phyloP scores from a whole-genome alignment of 1,140 invertebrate species.

The Pissodes strobi region DNA sequence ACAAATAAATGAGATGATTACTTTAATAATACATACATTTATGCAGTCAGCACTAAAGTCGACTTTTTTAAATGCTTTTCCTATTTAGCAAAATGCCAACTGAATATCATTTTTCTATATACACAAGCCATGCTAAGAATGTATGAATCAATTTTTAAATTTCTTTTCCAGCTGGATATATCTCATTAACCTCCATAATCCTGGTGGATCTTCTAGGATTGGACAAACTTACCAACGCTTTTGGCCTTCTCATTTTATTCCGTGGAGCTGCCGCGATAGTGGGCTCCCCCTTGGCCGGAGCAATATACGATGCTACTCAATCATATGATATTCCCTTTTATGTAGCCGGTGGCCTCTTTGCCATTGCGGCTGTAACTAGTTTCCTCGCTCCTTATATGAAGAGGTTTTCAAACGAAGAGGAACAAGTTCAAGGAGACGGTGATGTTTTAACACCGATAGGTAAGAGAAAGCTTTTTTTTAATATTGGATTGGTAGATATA shows the following conservation, averaged over 20 bases:
- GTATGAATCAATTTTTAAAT: too few species aligned
- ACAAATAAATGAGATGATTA: too few species aligned
- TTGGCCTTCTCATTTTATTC: constrained; percentile 93
- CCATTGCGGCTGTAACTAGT: constrained; percentile 80
- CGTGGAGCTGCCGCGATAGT: constrained; percentile 90
- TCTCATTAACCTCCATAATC: constrained; percentile 97
- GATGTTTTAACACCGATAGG: constrained; percentile 75
- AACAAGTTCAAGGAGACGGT: constrained; percentile 61
- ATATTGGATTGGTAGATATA: too few species aligned
- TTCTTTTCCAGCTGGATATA: constrained; percentile 82
- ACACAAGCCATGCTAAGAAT: too few species aligned
- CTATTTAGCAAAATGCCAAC: too few species aligned
- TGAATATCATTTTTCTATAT: too few species aligned
- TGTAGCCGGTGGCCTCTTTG: constrained; percentile 88
- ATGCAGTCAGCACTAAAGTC: too few species aligned
- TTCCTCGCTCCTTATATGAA: constrained; percentile 78
- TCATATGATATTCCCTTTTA: constrained; percentile 89
- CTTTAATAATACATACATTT: too few species aligned
- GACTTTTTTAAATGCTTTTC: too few species aligned
- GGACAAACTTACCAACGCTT: constrained; percentile 95
- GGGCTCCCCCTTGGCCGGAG: constrained; percentile 80
- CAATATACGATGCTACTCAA: constrained; percentile 84
- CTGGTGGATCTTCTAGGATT: constrained; percentile 93
- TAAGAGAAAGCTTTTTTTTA: too few species aligned
- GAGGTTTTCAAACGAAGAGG: constrained; percentile 58